Conservation (phyloP, 2,113 vertebrate genomes). For the Aspiorhynchus laticeps region DNA sequence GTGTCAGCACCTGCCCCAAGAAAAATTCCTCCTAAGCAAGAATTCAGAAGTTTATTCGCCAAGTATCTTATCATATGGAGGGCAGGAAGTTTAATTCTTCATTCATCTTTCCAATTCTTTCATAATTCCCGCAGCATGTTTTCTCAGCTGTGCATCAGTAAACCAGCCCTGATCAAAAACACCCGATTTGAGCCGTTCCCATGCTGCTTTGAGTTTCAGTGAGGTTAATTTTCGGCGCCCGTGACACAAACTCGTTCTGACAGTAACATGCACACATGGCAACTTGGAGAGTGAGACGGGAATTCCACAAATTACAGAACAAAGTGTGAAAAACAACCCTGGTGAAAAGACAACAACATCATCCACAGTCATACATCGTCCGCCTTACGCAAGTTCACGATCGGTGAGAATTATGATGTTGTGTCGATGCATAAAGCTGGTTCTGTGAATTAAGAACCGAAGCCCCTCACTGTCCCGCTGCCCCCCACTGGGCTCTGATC, state of each 20-base stretch:
- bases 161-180: slow-evolving; percentile 26
- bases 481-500: slow-evolving; percentile 67
- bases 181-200: slow-evolving; percentile 47
- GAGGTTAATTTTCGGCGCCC: slow-evolving; percentile 53
- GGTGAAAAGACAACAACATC: slow-evolving; percentile 55
- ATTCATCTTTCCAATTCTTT: background rate
- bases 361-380: slow-evolving; percentile 46
- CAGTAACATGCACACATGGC: slow-evolving; percentile 61
- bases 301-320: slow-evolving; percentile 59
- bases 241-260: slow-evolving; percentile 66
- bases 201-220: slow-evolving; percentile 63
- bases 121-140: background rate
- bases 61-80: background rate
- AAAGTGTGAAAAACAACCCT: slow-evolving; percentile 58
- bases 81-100: background rate
- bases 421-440: background rate
- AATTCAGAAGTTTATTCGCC: background rate
- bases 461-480: slow-evolving; percentile 40
- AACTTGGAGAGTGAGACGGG: background rate
- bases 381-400: background rate
- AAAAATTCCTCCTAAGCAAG: background rate
- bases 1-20: background rate
- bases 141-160: background rate
- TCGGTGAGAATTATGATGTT: slow-evolving; percentile 54
- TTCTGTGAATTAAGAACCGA: slow-evolving; percentile 63